These are phyloP conservation scores for Melinaea menophilus DNA, from an alignment of 2,888 invertebrate species.

Conservation along the genomic window DNA sequence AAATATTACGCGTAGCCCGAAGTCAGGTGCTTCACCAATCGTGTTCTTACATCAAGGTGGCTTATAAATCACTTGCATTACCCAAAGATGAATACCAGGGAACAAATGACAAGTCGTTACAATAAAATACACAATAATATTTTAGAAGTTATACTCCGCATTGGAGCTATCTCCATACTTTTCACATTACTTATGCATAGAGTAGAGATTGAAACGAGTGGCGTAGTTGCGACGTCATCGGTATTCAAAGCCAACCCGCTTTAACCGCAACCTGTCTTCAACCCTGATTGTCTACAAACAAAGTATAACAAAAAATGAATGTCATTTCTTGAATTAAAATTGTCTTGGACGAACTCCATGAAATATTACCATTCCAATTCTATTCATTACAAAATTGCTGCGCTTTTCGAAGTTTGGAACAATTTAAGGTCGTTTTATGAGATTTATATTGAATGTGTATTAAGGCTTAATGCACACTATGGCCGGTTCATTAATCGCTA, in stretches of 20 bases:
- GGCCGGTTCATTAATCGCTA: not conserved
- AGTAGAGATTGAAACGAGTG: constrained; percentile 74
- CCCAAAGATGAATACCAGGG: constrained; percentile 17
- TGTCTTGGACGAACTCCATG: constrained; percentile 28
- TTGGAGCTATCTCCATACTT: constrained; percentile 69
- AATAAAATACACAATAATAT: constrained; percentile 70
- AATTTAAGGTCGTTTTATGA: constrained; percentile 10
- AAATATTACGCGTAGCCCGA: not conserved
- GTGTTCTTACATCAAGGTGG: constrained; percentile 7
- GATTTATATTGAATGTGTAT: constrained; percentile 7
- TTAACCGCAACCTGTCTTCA: constrained; percentile 61
- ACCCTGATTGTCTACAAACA: constrained; percentile 66
- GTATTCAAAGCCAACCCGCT: constrained; percentile 67
- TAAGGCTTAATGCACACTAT: constrained; percentile 3
- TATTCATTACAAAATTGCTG: constrained; percentile 26
- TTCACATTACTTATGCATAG: constrained; percentile 77
- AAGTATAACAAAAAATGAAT: constrained; percentile 47
- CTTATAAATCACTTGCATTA: constrained; percentile 21
- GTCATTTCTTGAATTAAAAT: constrained; percentile 34
- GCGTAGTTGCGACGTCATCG: constrained; percentile 68
- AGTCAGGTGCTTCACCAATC: not conserved
- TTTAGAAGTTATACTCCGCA: constrained; percentile 67
- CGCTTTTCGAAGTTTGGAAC: constrained; percentile 17
- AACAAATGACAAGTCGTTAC: constrained; percentile 64
- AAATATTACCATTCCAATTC: constrained; percentile 25